Conservation (phyloP, 2,888 invertebrate species). For the Melanchra persicariae region DNA sequence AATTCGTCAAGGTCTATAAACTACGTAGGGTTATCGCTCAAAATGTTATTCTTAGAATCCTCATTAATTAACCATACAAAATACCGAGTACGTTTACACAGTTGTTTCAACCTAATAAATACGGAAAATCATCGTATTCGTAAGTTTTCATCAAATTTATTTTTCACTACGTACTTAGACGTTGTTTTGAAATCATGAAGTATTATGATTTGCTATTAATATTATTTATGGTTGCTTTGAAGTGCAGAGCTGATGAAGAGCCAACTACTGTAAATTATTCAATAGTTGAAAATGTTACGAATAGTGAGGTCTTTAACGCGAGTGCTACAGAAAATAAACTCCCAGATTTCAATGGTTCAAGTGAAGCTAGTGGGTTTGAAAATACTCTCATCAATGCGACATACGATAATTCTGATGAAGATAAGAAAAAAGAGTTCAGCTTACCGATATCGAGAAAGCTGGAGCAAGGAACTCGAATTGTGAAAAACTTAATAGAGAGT, state of each 20-base stretch:
- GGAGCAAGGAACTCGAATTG: not conserved
- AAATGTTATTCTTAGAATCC: constrained; percentile 1
- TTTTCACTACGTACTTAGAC: constrained; percentile 8
- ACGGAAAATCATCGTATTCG: constrained; percentile 1
- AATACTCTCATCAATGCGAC: constrained; percentile 11
- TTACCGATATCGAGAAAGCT: not conserved
- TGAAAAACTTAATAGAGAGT: not conserved
- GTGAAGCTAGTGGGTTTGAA: not conserved
- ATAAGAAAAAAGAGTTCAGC: constrained; percentile 1
- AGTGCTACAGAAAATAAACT: constrained; percentile 4
- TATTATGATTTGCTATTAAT: constrained; percentile 27
- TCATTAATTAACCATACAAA: not conserved
- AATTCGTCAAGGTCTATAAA: not conserved
- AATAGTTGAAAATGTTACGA: not conserved
- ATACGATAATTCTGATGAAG: not conserved
- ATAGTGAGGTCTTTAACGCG: not conserved
- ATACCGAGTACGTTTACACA: constrained; percentile 29
- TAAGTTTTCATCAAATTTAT: constrained; percentile 12
- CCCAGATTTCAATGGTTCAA: not conserved
- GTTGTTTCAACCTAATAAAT: constrained; percentile 18
- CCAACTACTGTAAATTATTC: constrained; percentile 6
- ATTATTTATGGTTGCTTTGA: constrained; percentile 32
- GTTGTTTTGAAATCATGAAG: constrained; percentile 34
- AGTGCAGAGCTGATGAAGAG: constrained; percentile 22
- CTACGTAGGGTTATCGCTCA: not conserved